Evolutionary conservation across 2,797 vertebrate species (phyloP).

Genomic region (Percopsis omiscomaycus): DNA sequence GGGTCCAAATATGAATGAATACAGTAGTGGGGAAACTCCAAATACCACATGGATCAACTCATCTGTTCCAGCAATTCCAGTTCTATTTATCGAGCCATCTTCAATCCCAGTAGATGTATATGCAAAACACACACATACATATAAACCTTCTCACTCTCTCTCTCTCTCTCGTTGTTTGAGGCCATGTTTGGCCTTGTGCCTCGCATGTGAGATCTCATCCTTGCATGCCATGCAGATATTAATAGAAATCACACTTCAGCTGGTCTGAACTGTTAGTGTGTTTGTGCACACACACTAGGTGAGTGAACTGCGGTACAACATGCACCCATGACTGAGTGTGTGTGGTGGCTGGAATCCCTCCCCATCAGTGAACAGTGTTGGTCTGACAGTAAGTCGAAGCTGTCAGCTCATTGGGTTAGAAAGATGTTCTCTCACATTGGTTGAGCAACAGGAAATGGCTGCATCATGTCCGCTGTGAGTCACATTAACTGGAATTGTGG

Average conservation of each 20-base stretch:
- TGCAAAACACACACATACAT: slow-evolving; percentile 21
- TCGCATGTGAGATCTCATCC: slow-evolving; percentile 44
- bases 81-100: background rate
- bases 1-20: no score
- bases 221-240: slow-evolving; percentile 62
- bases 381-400: slow-evolving; percentile 5
- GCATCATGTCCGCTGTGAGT: slow-evolving; percentile 41
- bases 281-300: slow-evolving; percentile 8
- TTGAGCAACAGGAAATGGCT: slow-evolving; percentile 48
- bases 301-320: background rate
- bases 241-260: slow-evolving; percentile 52
- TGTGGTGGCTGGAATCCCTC: background rate
- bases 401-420: background rate
- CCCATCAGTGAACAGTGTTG: background rate
- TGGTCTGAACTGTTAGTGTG: slow-evolving; percentile 45
- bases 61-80: background rate
- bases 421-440: background rate
- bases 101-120: background rate
- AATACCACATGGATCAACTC: no score
- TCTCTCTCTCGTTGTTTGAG: slow-evolving; percentile 61
- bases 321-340: slow-evolving; percentile 18
- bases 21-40: no score
- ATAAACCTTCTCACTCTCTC: slow-evolving; percentile 20
- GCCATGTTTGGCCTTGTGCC: slow-evolving; percentile 44
- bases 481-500: slow-evolving; percentile 48